A percentile compares a stretch with the other conserved stretches of the same genome.
These are phyloP conservation scores for Ailurus styani DNA, from an alignment of 2,113 vertebrate genomes.

Conservation along the genomic window DNA sequence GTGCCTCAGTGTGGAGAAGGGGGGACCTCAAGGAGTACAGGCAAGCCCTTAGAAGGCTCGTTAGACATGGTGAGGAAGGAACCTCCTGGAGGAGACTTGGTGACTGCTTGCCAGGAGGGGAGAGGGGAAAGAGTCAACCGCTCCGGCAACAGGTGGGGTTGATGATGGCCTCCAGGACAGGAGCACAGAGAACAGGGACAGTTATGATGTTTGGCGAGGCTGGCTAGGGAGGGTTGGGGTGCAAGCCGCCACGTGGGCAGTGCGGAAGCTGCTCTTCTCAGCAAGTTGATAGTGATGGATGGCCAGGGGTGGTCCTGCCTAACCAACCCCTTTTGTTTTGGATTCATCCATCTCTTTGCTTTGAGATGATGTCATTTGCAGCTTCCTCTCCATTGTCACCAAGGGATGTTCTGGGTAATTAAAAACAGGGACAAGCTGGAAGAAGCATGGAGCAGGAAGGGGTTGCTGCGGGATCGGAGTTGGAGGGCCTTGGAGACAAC, in stretches of 20 bases:
- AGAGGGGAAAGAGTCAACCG: not conserved
- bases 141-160: not conserved
- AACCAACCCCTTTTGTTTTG: not conserved
- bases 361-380: not conserved
- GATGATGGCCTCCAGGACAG: too few species aligned
- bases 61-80: not conserved
- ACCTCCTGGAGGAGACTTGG: not conserved
- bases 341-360: not conserved
- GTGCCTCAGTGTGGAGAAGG: not conserved
- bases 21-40: not conserved
- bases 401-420: not conserved
- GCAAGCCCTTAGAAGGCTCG: not conserved
- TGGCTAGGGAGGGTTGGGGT: not conserved
- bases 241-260: not conserved
- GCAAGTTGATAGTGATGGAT: not conserved
- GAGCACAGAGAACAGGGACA: fast-evolving
- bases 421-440: not conserved
- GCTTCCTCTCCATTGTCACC: not conserved
- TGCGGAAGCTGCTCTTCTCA: not conserved
- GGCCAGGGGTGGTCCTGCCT: not conserved
- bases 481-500: not conserved
- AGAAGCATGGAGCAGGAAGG: not conserved
- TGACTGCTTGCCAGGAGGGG: not conserved
- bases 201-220: not conserved
- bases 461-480: not conserved